phyloP scores from a whole-genome alignment of 2,113 vertebrate genomes.

The Loxodonta africana region DNA sequence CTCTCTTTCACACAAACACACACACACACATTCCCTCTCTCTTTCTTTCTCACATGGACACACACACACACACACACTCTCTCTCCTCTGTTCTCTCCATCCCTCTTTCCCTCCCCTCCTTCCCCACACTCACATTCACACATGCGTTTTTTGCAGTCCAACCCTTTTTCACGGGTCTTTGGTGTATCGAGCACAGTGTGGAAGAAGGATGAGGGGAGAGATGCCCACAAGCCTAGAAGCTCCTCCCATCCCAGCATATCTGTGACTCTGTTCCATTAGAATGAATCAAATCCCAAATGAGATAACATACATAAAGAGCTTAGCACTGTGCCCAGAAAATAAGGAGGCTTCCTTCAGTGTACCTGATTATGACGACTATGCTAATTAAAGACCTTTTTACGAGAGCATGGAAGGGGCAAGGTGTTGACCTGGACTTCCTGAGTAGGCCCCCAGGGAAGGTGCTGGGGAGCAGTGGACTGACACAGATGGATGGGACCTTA shows the following conservation, averaged over 20 bases:
- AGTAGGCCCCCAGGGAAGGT: background rate
- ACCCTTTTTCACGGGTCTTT: background rate
- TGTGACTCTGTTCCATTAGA: background rate
- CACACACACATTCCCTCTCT: fast-evolving
- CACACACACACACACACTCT: background rate
- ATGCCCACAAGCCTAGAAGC: background rate
- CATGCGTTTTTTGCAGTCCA: background rate
- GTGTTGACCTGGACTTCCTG: background rate
- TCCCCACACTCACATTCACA: fast-evolving
- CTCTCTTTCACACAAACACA: conserved; percentile 54
- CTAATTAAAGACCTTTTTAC: background rate
- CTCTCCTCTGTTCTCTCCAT: no score
- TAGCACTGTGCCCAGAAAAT: background rate
- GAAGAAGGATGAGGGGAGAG: background rate
- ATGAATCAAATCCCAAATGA: background rate
- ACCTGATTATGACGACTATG: background rate
- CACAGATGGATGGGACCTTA: background rate
- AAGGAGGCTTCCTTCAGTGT: background rate
- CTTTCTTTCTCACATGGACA: conserved; percentile 51
- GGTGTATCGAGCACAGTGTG: background rate
- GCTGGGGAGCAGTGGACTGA: background rate
- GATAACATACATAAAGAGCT: background rate
- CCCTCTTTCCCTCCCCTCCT: no score
- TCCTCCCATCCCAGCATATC: background rate
- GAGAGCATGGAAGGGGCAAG: no score